phyloP scores from a whole-genome alignment of 2,113 vertebrate species.

The Desmodus rotundus region DNA sequence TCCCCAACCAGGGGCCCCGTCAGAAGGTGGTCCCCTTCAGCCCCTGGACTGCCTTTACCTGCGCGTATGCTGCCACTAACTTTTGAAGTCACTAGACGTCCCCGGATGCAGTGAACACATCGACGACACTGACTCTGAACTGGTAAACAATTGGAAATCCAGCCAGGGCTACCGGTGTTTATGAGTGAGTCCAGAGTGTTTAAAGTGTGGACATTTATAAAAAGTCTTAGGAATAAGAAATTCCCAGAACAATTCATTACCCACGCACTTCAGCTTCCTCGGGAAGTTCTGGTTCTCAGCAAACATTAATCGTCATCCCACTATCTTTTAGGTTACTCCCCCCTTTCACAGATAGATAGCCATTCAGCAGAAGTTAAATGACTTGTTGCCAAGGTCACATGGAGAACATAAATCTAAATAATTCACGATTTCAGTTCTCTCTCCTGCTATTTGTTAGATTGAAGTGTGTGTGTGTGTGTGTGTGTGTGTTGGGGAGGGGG shows the following conservation, averaged over 20 bases:
- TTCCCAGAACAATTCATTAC: conserved; percentile 45
- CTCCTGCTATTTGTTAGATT: not conserved
- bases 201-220: conserved; percentile 43
- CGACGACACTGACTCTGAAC: not conserved
- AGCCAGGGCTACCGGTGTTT: not conserved
- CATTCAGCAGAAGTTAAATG: not conserved
- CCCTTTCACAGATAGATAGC: not conserved
- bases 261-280: not conserved
- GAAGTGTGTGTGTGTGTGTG: not conserved
- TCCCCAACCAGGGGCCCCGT: not conserved
- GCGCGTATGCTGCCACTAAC: not conserved
- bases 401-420: not conserved
- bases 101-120: not conserved
- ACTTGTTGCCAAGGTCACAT: conserved; percentile 15
- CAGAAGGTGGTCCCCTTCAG: not conserved
- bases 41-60: not conserved
- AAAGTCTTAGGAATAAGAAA: not conserved
- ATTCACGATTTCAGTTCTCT: not conserved
- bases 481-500: too few relatives aligned
- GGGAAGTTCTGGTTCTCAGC: conserved; percentile 46
- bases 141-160: not conserved
- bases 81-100: not conserved
- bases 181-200: not conserved
- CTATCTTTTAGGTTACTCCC: not conserved
- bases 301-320: not conserved